These are phyloP conservation scores for Lampris incognitus DNA, from an alignment of 2,113 vertebrate species.

Conservation along the genomic window DNA sequence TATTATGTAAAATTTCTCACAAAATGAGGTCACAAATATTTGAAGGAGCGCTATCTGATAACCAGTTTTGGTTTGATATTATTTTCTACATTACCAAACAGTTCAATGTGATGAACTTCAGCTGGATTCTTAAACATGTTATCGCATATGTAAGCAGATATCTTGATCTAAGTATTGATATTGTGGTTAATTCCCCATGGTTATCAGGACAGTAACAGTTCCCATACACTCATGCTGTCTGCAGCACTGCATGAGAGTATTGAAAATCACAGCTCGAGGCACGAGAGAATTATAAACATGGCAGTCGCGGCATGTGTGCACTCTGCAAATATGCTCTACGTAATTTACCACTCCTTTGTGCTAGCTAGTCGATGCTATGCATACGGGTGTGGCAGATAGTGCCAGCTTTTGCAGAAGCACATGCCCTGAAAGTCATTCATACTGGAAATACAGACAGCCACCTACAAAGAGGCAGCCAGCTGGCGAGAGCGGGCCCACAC, in stretches of 20 bases:
- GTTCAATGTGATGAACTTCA: too few species aligned
- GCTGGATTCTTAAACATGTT: too few species aligned
- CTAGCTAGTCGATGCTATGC: not conserved
- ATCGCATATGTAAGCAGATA: too few species aligned
- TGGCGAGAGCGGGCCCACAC: constrained; percentile 47
- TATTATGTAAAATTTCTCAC: too few species aligned
- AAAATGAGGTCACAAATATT: too few species aligned
- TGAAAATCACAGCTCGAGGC: constrained; percentile 7
- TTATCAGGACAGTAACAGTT: too few species aligned
- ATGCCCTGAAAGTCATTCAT: constrained; percentile 51
- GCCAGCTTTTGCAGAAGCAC: constrained; percentile 39
- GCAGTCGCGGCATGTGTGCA: not conserved
- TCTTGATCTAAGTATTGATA: too few species aligned
- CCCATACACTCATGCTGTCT: too few species aligned
- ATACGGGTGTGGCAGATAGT: constrained; percentile 55
- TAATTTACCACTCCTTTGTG: not conserved
- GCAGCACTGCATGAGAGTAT: not conserved
- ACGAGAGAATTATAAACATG: constrained; percentile 4
- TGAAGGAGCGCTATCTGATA: too few species aligned
- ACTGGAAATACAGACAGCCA: constrained; percentile 44
- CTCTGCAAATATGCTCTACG: constrained; percentile 6
- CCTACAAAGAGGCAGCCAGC: constrained; percentile 57
- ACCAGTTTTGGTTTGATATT: too few species aligned
- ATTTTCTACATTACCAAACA: too few species aligned
- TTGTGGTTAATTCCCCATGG: too few species aligned